A percentile compares a stretch with the other conserved stretches of the same genome.
Conservation (phyloP, 2,888 invertebrate species). For the Pristionchus entomophagus region DNA sequence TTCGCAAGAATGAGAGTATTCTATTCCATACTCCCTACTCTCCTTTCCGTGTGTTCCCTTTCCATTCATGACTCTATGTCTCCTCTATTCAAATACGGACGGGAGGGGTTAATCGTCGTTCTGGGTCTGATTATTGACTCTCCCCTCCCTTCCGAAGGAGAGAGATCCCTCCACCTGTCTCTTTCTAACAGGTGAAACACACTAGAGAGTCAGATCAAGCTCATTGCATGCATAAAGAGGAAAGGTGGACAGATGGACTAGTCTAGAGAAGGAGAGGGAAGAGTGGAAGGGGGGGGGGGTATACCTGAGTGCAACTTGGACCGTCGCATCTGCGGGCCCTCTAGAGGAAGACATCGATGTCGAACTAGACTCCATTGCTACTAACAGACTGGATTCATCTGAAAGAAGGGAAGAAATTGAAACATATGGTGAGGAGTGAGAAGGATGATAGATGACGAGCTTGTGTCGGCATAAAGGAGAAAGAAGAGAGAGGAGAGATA, state of each 20-base stretch:
- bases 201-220: neutral
- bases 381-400: neutral
- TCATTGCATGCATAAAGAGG: slow-evolving; percentile 24
- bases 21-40: neutral
- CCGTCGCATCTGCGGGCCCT: slow-evolving; percentile 14
- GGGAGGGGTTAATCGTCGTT: slow-evolving; percentile 3
- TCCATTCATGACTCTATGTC: neutral
- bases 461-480: slow-evolving; percentile 21
- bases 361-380: slow-evolving; percentile 14
- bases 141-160: neutral
- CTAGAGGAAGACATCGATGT: slow-evolving; percentile 36
- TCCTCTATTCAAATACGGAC: slow-evolving; percentile 11
- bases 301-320: slow-evolving; percentile 52
- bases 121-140: slow-evolving; percentile 33
- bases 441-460: slow-evolving; percentile 13
- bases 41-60: neutral
- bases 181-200: neutral
- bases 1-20: neutral
- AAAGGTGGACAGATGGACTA: no score
- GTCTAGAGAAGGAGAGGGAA: neutral
- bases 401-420: neutral
- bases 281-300: neutral
- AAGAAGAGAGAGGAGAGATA: slow-evolving; percentile 27
- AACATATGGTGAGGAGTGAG: slow-evolving; percentile 25
- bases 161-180: neutral